Percentiles rank a stretch among this genome's conserved stretches.
These are phyloP conservation scores for Brachyopa scutellaris DNA, from an alignment of 2,888 invertebrate species.

Conservation along the genomic window DNA sequence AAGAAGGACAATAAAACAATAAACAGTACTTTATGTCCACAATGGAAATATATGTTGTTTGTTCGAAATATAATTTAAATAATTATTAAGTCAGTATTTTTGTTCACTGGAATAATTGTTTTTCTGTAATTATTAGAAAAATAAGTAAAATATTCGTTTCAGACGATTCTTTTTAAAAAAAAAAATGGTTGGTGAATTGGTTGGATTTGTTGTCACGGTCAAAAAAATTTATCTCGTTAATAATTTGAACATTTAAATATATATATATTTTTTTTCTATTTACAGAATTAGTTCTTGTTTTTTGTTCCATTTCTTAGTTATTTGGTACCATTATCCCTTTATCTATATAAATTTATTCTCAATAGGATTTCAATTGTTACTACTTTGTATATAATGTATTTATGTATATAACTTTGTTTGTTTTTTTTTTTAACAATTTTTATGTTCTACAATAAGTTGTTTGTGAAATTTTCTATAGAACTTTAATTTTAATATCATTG, in stretches of 20 bases:
- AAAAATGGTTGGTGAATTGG: constrained; percentile 66
- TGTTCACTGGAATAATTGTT: constrained; percentile 48
- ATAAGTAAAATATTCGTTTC: constrained; percentile 9
- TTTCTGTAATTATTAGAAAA: constrained; percentile 9
- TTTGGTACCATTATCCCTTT: constrained; percentile 63
- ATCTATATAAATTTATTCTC: constrained; percentile 25
- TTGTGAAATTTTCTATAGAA: constrained; percentile 14
- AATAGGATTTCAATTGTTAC: constrained; percentile 50
- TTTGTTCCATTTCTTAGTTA: constrained; percentile 42
- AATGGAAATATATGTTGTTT: constrained; percentile 45
- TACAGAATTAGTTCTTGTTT: constrained; percentile 48
- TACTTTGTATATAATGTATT: constrained; percentile 24
- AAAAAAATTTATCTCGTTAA: constrained; percentile 10
- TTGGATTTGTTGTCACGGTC: constrained; percentile 62
- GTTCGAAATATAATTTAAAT: constrained; percentile 29
- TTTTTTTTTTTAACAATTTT: constrained; percentile 43
- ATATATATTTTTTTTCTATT: constrained; percentile 41
- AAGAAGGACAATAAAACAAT: constrained; percentile 49
- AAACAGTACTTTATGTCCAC: constrained; percentile 54
- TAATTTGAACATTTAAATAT: constrained; percentile 44
- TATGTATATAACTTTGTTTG: constrained; percentile 25
- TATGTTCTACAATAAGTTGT: constrained; percentile 38
- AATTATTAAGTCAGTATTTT: constrained; percentile 51
- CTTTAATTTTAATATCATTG: constrained; percentile 2
- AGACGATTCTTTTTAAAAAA: not conserved